Percentiles rank a stretch among this genome's conserved stretches.
These are phyloP conservation scores for Callaeas wilsoni DNA, from an alignment of 2,113 vertebrate genomes.

Conservation along the genomic window DNA sequence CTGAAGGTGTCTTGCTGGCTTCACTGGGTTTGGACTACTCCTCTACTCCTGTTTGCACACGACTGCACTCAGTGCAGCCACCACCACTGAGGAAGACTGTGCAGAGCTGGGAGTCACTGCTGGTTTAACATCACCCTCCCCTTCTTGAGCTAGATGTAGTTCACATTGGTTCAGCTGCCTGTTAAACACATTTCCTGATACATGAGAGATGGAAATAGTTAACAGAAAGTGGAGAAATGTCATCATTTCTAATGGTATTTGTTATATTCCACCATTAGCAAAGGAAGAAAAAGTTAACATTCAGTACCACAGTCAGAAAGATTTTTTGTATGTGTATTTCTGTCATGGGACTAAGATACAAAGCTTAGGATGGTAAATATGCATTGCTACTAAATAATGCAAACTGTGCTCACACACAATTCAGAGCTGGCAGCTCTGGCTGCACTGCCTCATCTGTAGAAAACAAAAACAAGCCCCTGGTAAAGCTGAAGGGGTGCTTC, in stretches of 20 bases:
- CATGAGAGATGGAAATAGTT: neutral
- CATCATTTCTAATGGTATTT: neutral
- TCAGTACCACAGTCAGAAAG: neutral
- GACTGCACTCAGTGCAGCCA: neutral
- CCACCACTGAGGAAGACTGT: neutral
- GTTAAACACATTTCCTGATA: neutral
- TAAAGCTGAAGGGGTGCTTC: neutral
- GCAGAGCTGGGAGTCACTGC: neutral
- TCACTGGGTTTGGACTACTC: neutral
- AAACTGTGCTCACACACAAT: neutral
- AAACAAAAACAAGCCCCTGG: neutral
- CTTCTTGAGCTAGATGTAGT: neutral
- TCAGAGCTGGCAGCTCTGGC: neutral
- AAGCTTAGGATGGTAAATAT: neutral
- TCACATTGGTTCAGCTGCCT: neutral
- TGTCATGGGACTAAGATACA: neutral
- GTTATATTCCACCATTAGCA: neutral
- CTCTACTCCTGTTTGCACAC: neutral
- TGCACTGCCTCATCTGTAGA: neutral
- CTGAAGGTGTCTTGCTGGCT: neutral
- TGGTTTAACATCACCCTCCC: neutral
- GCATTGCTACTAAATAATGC: neutral
- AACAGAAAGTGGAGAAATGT: neutral
- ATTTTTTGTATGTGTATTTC: neutral
- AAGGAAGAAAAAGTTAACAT: neutral